Evolutionary conservation across 2,888 invertebrate species (phyloP).

Genomic region (Phortica okadai): DNA sequence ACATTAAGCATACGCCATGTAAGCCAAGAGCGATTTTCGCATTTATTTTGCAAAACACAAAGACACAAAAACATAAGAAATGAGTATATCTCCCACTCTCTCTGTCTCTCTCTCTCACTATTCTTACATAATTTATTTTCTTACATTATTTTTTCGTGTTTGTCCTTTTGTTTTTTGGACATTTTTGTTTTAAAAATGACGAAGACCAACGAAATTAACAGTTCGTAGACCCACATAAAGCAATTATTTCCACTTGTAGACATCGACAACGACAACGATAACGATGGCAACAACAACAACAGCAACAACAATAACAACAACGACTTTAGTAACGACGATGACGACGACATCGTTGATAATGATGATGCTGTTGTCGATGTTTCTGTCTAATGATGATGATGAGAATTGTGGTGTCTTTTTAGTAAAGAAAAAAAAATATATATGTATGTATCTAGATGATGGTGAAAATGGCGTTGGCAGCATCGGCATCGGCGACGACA

Average conservation of each 20-base stretch:
- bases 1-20: too few species aligned
- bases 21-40: too few species aligned
- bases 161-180: background rate
- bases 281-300: too few species aligned
- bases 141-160: background rate
- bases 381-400: background rate
- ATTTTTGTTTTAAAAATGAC: background rate
- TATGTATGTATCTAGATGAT: too few species aligned
- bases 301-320: background rate
- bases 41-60: too few species aligned
- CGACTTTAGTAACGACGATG: slow-evolving; percentile 33
- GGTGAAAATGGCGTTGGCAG: too few species aligned
- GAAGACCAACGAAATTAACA: slow-evolving; percentile 55
- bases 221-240: slow-evolving; percentile 52
- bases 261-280: background rate
- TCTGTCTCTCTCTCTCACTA: too few species aligned
- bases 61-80: too few species aligned
- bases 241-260: slow-evolving; percentile 58
- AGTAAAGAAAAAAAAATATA: too few species aligned
- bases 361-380: background rate
- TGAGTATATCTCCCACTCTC: too few species aligned
- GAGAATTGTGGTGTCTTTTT: too few species aligned
- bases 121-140: background rate
- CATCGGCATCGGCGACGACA: too few species aligned
- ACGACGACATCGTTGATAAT: slow-evolving; percentile 41